Evolutionary conservation across 2,113 vertebrate species (phyloP).

Genomic region (Tiliqua scincoides): DNA sequence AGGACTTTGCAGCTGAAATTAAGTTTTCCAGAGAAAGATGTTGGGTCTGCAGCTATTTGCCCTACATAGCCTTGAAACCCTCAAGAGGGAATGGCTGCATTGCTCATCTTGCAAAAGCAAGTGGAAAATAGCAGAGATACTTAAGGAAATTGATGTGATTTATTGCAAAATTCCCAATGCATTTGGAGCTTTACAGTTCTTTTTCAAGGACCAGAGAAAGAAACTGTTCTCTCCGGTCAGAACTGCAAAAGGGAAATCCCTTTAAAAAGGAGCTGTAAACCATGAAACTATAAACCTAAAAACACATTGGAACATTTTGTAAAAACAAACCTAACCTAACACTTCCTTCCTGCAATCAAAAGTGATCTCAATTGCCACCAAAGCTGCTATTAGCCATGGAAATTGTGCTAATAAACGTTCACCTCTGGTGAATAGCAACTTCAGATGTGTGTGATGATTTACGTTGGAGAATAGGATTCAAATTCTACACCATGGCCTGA

Average conservation of each 20-base stretch:
- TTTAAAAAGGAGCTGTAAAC: background rate
- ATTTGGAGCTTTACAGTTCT: background rate
- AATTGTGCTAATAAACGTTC: no score
- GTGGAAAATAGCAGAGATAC: background rate
- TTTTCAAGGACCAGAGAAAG: background rate
- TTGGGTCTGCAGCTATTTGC: background rate
- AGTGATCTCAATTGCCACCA: no score
- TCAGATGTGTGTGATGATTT: no score
- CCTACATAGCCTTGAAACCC: background rate
- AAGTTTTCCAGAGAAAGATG: background rate
- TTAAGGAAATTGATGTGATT: background rate
- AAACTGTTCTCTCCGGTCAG: background rate
- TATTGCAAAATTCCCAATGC: background rate
- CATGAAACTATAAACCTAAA: background rate
- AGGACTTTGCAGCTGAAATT: background rate
- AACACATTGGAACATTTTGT: background rate
- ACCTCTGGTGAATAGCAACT: no score
- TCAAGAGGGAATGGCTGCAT: background rate
- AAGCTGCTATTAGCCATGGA: no score
- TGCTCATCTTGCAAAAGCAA: background rate
- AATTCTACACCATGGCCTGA: no score
- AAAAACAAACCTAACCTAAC: no score
- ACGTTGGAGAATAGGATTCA: no score
- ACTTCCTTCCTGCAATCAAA: no score
- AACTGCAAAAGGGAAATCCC: background rate